Evolutionary conservation across 2,113 vertebrate species (phyloP), one percentile per base, ranked within the genome.

Genomic region (Rhineura floridana): DNA sequence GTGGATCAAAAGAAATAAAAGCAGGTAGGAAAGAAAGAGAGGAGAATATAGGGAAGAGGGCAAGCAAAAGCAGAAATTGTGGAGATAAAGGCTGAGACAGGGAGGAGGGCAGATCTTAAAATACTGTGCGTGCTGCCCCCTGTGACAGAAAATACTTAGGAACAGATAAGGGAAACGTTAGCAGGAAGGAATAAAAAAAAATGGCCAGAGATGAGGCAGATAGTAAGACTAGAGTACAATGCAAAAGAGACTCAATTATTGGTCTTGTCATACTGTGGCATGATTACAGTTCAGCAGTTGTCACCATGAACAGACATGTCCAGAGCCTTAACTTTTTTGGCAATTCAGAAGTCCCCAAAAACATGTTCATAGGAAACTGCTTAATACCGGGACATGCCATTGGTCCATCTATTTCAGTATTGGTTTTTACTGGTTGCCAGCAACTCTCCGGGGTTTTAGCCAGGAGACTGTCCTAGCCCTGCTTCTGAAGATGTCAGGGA

Each of bases 101-200:
- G 79, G 85, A 92, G 89, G 39, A 85, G 86, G 28, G 88, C 21
- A 76, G 77, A 86, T 87, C 83, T 85, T n/a, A n/a, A n/a, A n/a
- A n/a, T n/a, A n/a, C n/a, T n/a, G n/a, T n/a, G n/a, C n/a, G n/a
- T n/a, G n/a, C n/a, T n/a, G 83, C 83, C 85, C 78, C 36, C 81
- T 93, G 83, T 83, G 92, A 88, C 90, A 80, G 62, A 92, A 91
- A 95, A 90, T 79, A 70, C 81, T 92, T 95, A 93, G 87, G 87
- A 92, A 77, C 48, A 92, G 91, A 79, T 90, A 93, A 93, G 86
- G 25, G 36, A 85, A 48, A 84, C 89, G 81, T 88, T 91, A 81
- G n/a, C 19, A 91, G 80, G 93, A 65, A 88, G 78, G 83, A 67
- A 87, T 1, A 39, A 42, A 84, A 90, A 59, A 13, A 77, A 6